phyloP scores from a whole-genome alignment of 2,888 invertebrate genomes.

The Clepsis dumicolana region DNA sequence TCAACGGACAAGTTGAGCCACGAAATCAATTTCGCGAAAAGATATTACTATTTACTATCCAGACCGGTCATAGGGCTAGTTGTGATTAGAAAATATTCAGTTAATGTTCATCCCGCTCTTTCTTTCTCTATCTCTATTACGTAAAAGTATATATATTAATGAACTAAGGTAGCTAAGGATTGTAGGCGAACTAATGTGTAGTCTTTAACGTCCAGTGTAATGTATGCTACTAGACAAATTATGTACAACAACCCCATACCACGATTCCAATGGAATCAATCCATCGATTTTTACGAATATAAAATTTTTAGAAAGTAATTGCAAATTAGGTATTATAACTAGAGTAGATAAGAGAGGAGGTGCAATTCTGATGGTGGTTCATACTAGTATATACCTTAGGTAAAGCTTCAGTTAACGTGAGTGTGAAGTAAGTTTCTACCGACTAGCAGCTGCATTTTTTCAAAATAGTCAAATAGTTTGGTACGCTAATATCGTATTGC shows the following conservation, averaged over 20 bases:
- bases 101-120: too few relatives aligned
- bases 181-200: too few relatives aligned
- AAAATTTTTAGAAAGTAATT: too few relatives aligned
- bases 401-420: not conserved
- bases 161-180: too few relatives aligned
- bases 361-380: not conserved
- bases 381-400: not conserved
- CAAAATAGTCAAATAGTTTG: not conserved
- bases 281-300: too few relatives aligned
- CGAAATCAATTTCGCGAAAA: not conserved
- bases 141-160: too few relatives aligned
- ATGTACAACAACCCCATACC: too few relatives aligned
- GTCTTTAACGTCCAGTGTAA: too few relatives aligned
- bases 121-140: too few relatives aligned
- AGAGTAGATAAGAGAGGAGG: not conserved
- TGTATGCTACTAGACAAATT: too few relatives aligned
- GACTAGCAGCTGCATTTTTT: not conserved
- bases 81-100: not conserved
- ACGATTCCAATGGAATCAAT: too few relatives aligned
- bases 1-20: not conserved
- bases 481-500: not conserved
- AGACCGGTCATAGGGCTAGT: not conserved
- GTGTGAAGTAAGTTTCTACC: not conserved
- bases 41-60: not conserved
- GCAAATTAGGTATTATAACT: not conserved